Evolutionary conservation across 2,113 vertebrate genomes (phyloP).

Genomic region (Equus quagga): DNA sequence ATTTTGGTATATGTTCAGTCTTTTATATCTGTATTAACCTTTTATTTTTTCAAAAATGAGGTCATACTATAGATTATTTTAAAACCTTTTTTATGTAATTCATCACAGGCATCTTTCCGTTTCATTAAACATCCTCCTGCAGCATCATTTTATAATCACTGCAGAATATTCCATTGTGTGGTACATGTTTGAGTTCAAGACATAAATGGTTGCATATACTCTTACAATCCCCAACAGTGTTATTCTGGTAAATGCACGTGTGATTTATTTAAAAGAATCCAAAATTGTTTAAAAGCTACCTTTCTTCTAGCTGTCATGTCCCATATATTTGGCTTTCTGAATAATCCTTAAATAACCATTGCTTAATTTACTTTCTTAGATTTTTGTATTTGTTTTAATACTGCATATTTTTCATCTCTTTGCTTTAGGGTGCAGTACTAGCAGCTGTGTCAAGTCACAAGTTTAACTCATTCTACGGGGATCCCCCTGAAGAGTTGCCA

Average conservation of each 20-base stretch:
- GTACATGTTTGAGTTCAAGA: background rate
- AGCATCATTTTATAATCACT: constrained; percentile 47
- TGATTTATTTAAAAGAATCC: constrained; percentile 37
- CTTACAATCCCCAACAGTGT: background rate
- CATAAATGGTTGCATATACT: constrained; percentile 30
- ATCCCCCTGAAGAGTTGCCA: constrained; percentile 97
- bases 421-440: constrained; percentile 95
- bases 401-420: constrained; percentile 69
- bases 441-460: constrained; percentile 99
- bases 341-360: constrained; percentile 43
- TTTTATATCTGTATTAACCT: constrained; percentile 46
- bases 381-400: constrained; percentile 42
- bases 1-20: constrained; percentile 46
- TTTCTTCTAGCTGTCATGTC: constrained; percentile 42
- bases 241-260: background rate
- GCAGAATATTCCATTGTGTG: constrained; percentile 13
- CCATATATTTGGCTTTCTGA: constrained; percentile 24
- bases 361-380: background rate
- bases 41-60: constrained; percentile 10
- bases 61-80: constrained; percentile 50
- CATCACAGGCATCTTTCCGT: constrained; percentile 11
- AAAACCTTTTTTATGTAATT: constrained; percentile 48
- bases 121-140: constrained; percentile 43
- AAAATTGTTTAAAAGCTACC: constrained; percentile 2
- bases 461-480: constrained; percentile 98